Evolutionary conservation across 1,140 invertebrate genomes (phyloP).

Genomic region (Lycorma delicatula): DNA sequence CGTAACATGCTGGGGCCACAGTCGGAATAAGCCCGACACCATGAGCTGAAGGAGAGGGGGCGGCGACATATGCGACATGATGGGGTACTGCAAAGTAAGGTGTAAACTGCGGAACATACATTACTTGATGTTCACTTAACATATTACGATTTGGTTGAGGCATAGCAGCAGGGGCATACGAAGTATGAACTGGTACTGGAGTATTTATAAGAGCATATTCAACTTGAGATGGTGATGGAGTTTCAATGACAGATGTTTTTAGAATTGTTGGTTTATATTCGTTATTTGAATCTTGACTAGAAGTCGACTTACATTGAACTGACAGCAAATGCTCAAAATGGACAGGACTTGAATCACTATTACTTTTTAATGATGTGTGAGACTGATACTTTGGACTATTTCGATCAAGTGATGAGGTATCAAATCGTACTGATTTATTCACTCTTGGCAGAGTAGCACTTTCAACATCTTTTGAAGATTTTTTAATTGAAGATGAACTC

Average conservation of each 20-base stretch:
- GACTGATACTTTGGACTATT: no score
- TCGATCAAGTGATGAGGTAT: not conserved
- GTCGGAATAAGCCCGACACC: no score
- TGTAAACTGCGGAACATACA: not conserved
- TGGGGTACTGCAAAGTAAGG: not conserved
- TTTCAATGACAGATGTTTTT: constrained; percentile 1
- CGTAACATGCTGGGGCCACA: not conserved
- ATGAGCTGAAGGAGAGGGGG: no score
- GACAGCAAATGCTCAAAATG: not conserved
- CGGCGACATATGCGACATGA: not conserved
- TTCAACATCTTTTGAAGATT: no score
- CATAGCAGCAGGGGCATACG: not conserved
- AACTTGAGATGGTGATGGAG: not conserved
- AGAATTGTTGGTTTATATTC: not conserved
- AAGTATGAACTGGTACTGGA: not conserved
- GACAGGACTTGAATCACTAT: not conserved
- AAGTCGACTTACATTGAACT: not conserved
- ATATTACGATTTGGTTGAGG: not conserved
- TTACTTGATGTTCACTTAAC: not conserved
- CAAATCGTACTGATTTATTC: not conserved
- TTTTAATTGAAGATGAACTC: no score
- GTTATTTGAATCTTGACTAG: not conserved
- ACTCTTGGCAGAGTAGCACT: not conserved
- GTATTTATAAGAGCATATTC: not conserved
- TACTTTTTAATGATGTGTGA: not conserved